Base-by-base conservation (phyloP, 2,797 vertebrate species). In the Chromis chromis region DNA sequence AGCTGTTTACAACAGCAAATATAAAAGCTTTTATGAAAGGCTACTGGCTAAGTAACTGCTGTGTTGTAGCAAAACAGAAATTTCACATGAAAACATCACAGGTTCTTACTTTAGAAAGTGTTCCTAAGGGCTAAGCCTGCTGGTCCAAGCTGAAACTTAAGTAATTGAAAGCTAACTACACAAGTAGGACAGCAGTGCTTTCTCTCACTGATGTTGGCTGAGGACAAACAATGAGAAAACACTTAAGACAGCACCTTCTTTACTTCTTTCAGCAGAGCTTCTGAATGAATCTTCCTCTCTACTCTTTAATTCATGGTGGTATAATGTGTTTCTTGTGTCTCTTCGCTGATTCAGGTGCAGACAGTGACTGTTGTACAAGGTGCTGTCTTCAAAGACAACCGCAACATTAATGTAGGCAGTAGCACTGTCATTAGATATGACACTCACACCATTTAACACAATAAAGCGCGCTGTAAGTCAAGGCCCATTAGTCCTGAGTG, bases 401-500 rank as follows among this genome's bases (percentile, higher is more conserved):
- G 17, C 46, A 53, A 27, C 76, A 59, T 79, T 76, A 81, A 78
- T 36, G 68, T 39, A 31, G 65, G 63, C 22, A 19, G 63, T 33
- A 25, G 70, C 62, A 2, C 58, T 22, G 57, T 84, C 84, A 86
- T 82, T 88, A 80, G 70, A 72, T 75, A 60, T 60, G 21, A 85
- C 64, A 42, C 71, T 78, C 82, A 79, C 65, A 79, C 78, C 71
- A 82, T 84, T 86, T 83, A 88, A 88, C 76, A 80, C 68, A 54
- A 86, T 84, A 80, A 90, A 70, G 63, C 78, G 31, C 24, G 40
- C 62, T 72, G 53, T 55, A 78, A 69, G 81, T 86, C 86, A 61
- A 63, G 74, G 82, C 61, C 82, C 81, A 88, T 91, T 90, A 88
- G 73, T 79, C 62, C 33, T 60, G 70, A 84, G 56, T 31, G 78